Evolutionary conservation across 2,797 vertebrate species (phyloP), one percentile per base, ranked within the genome.

Genomic region (Halcyon badia): DNA sequence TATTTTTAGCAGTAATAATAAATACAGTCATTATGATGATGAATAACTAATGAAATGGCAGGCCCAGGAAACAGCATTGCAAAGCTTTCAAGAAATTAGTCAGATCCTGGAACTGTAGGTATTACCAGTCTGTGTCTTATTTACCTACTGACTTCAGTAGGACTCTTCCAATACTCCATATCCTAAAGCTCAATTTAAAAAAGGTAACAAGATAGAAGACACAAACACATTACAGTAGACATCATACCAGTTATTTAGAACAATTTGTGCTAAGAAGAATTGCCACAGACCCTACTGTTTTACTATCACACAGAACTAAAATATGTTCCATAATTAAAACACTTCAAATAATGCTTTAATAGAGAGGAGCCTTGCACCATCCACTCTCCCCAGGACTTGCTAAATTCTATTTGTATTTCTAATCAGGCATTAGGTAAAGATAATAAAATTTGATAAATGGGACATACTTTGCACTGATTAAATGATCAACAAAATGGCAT

Each of bases 21-120:
- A 96, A 96, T 81, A 94, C 16, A 75, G 76, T 94, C 58, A 96
- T 95, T 94, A 95, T 91, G 76, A 97, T 95, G 92, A 96, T 96
- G 92, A 97, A 96, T 95, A 97, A 92, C 95, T 95, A 96, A 97
- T 90, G 92, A 97, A 97, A 95, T 94, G 73, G 83, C 61, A 95
- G 79, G 65, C 93, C 54, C 79, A 92, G 96, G 91, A 97, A 97
- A 90, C 87, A 91, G 76, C 51, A 69, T 9, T 72, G 79, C 71
- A 94, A 95, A 86, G 89, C 82, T 97, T 94, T 95, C 94, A 86
- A 97, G 87, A 95, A 95, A 96, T 92, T 94, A 75, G 65, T 89
- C 91, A 94, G 82, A 89, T 95, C 57, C 92, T 94, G 94, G 87
- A 96, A 94, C 0, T 80, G 61, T n/a, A 83, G 57, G 37, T 80